Evolutionary conservation across 2,113 vertebrate species (phyloP), one percentile per base, ranked within the genome.

Genomic region (Eudyptes chrysolophus): DNA sequence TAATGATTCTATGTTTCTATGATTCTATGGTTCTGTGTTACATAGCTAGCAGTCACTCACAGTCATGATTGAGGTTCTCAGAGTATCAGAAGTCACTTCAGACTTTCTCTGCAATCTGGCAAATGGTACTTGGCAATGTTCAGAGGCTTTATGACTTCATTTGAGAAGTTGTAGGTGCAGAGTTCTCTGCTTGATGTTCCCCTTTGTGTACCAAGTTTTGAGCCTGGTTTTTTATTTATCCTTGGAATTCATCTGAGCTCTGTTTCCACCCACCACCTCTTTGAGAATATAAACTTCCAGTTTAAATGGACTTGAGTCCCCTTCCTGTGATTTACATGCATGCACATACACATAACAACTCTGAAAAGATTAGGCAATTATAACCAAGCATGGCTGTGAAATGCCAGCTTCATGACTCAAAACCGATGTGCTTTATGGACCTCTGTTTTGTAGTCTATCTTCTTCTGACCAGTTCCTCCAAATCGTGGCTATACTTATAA

Each of bases 11-110:
- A 6, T 42, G 42, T 3, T 42, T 42, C 42, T 42, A 42, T 42
- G 15, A 42, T 13, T 42, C 40, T 42, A 12, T 40, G 40, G 14
- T 42, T 42, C 42, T 42, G 3, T 0, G 1, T 78, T 55, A 27
- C 0, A 0, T 22, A 54, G 18, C 13, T 54, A 11, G 7, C 20
- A 58, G 42, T 51, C 42, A 27, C 21, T 34, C 64, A 17, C 1
- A 49, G 46, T 49, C 21, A 11, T 13, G 11, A 26, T 0, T 70
- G 51, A 79, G 42, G 11, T 71, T 89, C 55, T 91, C 38, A 21
- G 40, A 27, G 6, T 42, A n/a, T 51, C 42, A 32, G 49, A 89
- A 89, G 7, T 78, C 27, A 55, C 32, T 74, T 88, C 40, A 83
- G 57, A 34, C 25, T 42, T 92, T 74, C 30, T 65, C 15, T 7